Percentiles rank a stretch among this genome's conserved stretches.
Conservation (phyloP, 1,140 invertebrate species). For the Arctopsyche grandis region DNA sequence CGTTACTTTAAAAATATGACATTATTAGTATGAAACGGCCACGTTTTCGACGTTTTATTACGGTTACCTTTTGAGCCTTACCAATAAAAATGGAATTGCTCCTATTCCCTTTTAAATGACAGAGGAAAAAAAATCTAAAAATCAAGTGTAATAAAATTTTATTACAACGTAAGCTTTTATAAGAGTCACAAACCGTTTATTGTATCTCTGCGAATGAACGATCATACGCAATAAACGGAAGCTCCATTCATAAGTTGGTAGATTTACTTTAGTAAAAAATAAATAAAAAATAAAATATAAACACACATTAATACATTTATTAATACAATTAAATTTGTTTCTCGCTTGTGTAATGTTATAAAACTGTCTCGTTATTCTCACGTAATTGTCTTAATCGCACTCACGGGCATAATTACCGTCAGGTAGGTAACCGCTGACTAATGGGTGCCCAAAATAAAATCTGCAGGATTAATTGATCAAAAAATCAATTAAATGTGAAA, state of each 20-base stretch:
- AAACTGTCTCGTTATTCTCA: not conserved
- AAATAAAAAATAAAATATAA: no score
- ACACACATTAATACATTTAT: no score
- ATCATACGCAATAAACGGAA: no score
- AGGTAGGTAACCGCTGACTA: not conserved
- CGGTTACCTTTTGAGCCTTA: conserved; percentile 17
- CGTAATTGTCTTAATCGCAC: not conserved
- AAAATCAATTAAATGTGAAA: not conserved
- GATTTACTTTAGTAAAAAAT: no score
- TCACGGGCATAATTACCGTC: not conserved
- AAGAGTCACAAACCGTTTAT: conserved; percentile 1
- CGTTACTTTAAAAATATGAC: not conserved
- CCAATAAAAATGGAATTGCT: conserved; percentile 23
- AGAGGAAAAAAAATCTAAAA: conserved; percentile 5
- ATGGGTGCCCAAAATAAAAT: not conserved
- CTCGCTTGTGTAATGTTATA: not conserved
- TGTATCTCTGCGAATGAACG: not conserved
- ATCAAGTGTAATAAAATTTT: conserved; percentile 25
- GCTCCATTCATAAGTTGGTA: no score
- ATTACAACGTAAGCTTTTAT: not conserved
- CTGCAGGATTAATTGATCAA: not conserved
- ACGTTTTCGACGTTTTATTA: conserved; percentile 7
- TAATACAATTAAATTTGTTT: no score
- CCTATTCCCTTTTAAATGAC: conserved; percentile 10
- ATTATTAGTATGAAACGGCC: not conserved